Evolutionary conservation across 2,113 vertebrate genomes (phyloP).

Genomic region (Neodontobutis hainanensis): DNA sequence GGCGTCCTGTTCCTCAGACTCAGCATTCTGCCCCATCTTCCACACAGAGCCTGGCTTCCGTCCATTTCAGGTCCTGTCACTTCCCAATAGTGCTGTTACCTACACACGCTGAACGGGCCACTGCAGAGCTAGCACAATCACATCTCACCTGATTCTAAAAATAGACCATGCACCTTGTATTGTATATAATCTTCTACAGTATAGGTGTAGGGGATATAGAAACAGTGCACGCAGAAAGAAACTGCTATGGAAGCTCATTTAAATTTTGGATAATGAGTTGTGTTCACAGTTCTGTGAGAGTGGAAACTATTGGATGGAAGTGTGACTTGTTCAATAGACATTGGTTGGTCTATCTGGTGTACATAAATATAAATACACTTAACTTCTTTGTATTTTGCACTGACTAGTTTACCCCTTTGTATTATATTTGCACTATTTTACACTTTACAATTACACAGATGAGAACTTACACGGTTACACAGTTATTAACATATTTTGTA

Average conservation of each 20-base stretch:
- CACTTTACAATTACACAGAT: too few species aligned
- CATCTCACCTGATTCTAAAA: slow-evolving; percentile 34
- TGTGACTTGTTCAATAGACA: background rate
- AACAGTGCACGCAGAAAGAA: background rate
- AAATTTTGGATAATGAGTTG: background rate
- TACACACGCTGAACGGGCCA: slow-evolving; percentile 31
- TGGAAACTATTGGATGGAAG: background rate
- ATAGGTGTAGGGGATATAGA: background rate
- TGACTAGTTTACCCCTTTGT: too few species aligned
- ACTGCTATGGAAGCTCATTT: background rate
- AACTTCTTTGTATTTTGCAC: too few species aligned
- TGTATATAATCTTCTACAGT: slow-evolving; percentile 7
- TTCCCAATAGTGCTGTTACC: slow-evolving; percentile 60
- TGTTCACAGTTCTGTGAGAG: background rate
- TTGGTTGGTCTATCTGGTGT: too few species aligned
- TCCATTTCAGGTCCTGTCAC: slow-evolving; percentile 63
- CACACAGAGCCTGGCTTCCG: slow-evolving; percentile 46
- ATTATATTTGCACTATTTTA: too few species aligned
- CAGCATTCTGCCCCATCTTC: slow-evolving; percentile 59
- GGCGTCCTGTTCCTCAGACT: slow-evolving; percentile 57
- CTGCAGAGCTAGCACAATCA: slow-evolving; percentile 42
- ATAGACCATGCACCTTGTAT: slow-evolving; percentile 17
- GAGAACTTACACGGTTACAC: too few species aligned
- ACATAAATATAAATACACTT: too few species aligned
- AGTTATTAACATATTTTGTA: too few species aligned